Conservation (phyloP, 2,888 invertebrate species). For the Cryptus armator region DNA sequence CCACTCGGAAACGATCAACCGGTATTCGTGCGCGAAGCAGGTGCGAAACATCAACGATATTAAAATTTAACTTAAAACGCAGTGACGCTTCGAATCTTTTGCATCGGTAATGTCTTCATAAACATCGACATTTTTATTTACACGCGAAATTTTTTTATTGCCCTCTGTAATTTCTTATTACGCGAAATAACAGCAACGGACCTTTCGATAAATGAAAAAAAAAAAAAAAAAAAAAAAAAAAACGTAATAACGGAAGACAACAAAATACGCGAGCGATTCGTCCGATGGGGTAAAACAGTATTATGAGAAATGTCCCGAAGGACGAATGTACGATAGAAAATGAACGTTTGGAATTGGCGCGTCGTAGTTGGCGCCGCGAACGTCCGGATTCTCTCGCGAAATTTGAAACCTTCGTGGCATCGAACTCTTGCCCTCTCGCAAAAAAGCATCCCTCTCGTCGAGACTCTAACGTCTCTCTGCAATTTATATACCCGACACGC, state of each 20-base stretch:
- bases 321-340: no score
- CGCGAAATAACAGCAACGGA: no score
- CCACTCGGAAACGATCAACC: constrained; percentile 38
- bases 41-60: constrained; percentile 51
- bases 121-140: background rate
- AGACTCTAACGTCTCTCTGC: constrained; percentile 22
- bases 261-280: background rate
- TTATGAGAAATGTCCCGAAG: background rate
- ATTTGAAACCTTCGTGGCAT: background rate
- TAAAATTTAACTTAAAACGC: constrained; percentile 11
- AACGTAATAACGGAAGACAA: background rate
- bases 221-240: no score
- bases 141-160: background rate
- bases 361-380: background rate
- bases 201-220: no score
- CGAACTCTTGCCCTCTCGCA: constrained; percentile 64
- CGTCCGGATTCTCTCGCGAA: background rate
- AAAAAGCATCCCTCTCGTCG: constrained; percentile 61
- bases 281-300: background rate
- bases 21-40: constrained; percentile 55
- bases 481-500: constrained; percentile 31
- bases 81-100: background rate
- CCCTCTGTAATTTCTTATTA: no score
- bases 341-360: no score
- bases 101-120: constrained; percentile 14